Conservation (phyloP, 1,140 invertebrate species). For the Tachypleus tridentatus region DNA sequence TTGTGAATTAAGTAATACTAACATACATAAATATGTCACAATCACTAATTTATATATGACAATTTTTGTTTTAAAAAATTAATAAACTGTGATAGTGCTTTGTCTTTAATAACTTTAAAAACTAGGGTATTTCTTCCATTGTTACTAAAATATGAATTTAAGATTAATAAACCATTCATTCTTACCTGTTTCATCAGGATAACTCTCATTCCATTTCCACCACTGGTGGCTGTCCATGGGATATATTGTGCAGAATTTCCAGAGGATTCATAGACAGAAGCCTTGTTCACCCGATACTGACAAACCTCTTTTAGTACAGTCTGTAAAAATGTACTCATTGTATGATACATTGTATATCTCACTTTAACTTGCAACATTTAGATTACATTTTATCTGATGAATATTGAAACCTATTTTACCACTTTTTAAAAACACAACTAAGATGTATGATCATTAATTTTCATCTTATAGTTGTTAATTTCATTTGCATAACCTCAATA, state of each 20-base stretch:
- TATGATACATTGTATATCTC: neutral
- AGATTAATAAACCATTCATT: too few relatives aligned
- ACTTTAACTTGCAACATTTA: neutral
- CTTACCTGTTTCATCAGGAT: conserved; percentile 32
- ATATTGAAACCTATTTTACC: too few relatives aligned
- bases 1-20: too few relatives aligned
- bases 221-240: conserved; percentile 36
- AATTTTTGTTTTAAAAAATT: conserved; percentile 12
- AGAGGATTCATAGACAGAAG: conserved; percentile 22
- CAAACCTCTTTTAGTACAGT: conserved; percentile 29
- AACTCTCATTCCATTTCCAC: conserved; percentile 30
- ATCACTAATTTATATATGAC: neutral
- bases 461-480: too few relatives aligned
- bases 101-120: too few relatives aligned
- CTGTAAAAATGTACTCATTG: conserved; percentile 20
- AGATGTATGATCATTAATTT: too few relatives aligned
- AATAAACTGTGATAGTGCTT: conserved; percentile 12
- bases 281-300: conserved; percentile 28
- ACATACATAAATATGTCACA: too few relatives aligned
- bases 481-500: too few relatives aligned
- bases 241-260: conserved; percentile 30
- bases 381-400: too few relatives aligned
- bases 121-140: too few relatives aligned
- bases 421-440: too few relatives aligned
- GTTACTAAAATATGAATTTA: too few relatives aligned